Percentiles rank a stretch among this genome's conserved stretches.
These are phyloP conservation scores for Drosophila kikkawai DNA, from an alignment of 1,140 invertebrate species.

Conservation along the genomic window DNA sequence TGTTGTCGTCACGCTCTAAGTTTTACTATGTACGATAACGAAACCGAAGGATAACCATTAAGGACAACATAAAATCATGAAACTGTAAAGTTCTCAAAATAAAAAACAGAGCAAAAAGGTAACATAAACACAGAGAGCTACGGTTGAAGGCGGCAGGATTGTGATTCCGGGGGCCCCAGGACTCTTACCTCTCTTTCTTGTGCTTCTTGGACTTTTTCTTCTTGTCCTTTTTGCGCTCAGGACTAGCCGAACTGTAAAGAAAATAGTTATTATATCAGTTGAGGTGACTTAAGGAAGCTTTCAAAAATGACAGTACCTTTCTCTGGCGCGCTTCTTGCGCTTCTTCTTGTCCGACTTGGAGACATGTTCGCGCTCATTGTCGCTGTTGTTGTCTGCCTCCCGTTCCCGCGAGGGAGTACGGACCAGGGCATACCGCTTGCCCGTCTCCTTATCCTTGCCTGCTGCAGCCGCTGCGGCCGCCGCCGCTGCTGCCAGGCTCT, in stretches of 20 bases:
- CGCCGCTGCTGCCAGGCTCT: conserved; percentile 85
- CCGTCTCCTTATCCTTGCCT: conserved; percentile 83
- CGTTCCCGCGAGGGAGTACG: conserved; percentile 87
- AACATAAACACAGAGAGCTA: conserved; percentile 64
- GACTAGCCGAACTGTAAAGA: conserved; percentile 86
- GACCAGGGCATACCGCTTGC: conserved; percentile 88
- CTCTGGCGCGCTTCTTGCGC: conserved; percentile 80
- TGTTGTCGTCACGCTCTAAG: conserved; percentile 43
- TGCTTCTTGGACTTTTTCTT: conserved; percentile 90
- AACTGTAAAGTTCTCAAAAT: conserved; percentile 28
- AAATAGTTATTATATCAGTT: neutral
- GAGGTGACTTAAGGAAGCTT: neutral
- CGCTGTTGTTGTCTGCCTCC: conserved; percentile 37
- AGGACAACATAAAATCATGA: conserved; percentile 36
- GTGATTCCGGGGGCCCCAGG: neutral
- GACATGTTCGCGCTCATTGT: conserved; percentile 72
- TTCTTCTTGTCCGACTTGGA: conserved; percentile 87
- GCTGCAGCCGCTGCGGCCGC: conserved; percentile 66
- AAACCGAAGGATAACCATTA: conserved; percentile 30
- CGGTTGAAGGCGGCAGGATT: conserved; percentile 33
- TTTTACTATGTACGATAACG: conserved; percentile 38
- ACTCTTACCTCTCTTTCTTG: conserved; percentile 89
- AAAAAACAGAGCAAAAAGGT: conserved; percentile 11
- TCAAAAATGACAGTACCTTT: conserved; percentile 59
- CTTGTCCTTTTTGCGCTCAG: conserved; percentile 88